Base-by-base conservation (phyloP, 2,797 vertebrate species). In the Takifugu rubripes region DNA sequence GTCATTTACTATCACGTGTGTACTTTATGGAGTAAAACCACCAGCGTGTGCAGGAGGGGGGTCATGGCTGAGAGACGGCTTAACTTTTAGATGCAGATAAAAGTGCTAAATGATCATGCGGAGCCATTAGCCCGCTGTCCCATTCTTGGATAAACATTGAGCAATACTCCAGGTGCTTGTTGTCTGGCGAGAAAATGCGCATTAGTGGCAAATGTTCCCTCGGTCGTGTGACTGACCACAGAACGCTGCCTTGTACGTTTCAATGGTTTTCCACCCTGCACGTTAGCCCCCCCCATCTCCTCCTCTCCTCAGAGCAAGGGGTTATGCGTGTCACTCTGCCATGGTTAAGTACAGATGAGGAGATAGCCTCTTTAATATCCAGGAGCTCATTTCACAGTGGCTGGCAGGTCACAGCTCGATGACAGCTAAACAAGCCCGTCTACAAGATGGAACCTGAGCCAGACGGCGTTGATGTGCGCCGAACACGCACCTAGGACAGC, bases 1-100 rank as follows among this genome's bases (percentile, higher is more conserved):
- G 85, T 90, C 79, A 91, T 90, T 91, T 91, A 87, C 86, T 81
- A 90, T 91, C 89, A 91, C 85, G 84, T 85, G 89, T 74, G 29
- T 79, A 86, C 78, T 91, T 90, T 90, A 92, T 92, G 90, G 86
- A 90, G 83, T 89, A 85, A 69, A 87, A 87, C 89, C 77, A 59
- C 71, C 63, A 54, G 63, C 68, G 77, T 81, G 68, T 78, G 76
- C 77, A 81, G 63, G 78, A 72, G 77, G 79, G 77, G 67, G 78
- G 68, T 62, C 3, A 33, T 45, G 63, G 72, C 74, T 59, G 25
- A 49, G 78, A 56, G 63, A 75, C 65, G 78, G 66, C 83, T 88
- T 75, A 88, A 84, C 88, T 79, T 91, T 87, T 78, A 86, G 78
- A 83, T 84, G 79, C 74, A 74, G 80, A 88, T 89, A 78, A 82